phyloP scores from a whole-genome alignment of 2,888 invertebrate species.

The Apantesis nais region DNA sequence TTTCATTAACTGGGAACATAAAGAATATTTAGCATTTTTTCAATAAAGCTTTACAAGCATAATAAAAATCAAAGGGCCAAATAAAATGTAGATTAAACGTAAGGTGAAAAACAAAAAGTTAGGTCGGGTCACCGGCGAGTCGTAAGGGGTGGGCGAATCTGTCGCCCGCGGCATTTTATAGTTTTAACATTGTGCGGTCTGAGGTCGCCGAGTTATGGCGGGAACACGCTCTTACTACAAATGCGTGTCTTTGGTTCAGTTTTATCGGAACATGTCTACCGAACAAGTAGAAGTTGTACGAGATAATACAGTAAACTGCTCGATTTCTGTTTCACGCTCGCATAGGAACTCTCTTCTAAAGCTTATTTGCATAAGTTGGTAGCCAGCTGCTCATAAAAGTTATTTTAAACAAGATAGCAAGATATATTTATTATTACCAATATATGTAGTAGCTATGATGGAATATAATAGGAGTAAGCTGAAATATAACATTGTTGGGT shows the following conservation, averaged over 20 bases:
- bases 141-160: slow-evolving; percentile 61
- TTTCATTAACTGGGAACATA: slow-evolving; percentile 49
- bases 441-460: slow-evolving; percentile 1
- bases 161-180: slow-evolving; percentile 78
- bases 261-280: slow-evolving; percentile 54
- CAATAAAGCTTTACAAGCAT: slow-evolving; percentile 57
- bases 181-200: slow-evolving; percentile 82
- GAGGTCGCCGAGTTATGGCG: slow-evolving; percentile 69
- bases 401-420: slow-evolving; percentile 36
- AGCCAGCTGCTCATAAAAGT: slow-evolving; percentile 34
- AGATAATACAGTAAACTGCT: slow-evolving; percentile 54
- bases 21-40: slow-evolving; percentile 53
- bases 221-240: slow-evolving; percentile 72
- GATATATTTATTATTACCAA: slow-evolving; percentile 36
- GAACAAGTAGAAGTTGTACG: slow-evolving; percentile 51
- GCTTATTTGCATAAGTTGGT: slow-evolving; percentile 34
- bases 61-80: slow-evolving; percentile 63
- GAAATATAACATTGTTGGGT: slow-evolving; percentile 9
- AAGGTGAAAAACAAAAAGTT: slow-evolving; percentile 63
- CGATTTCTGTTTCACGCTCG: slow-evolving; percentile 40
- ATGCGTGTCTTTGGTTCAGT: slow-evolving; percentile 61
- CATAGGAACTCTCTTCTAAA: slow-evolving; percentile 25
- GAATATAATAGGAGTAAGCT: background rate
- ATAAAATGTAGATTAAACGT: slow-evolving; percentile 57
- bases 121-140: slow-evolving; percentile 47